Evolutionary conservation across 1,140 invertebrate species (phyloP).

Genomic region (Popillia japonica): DNA sequence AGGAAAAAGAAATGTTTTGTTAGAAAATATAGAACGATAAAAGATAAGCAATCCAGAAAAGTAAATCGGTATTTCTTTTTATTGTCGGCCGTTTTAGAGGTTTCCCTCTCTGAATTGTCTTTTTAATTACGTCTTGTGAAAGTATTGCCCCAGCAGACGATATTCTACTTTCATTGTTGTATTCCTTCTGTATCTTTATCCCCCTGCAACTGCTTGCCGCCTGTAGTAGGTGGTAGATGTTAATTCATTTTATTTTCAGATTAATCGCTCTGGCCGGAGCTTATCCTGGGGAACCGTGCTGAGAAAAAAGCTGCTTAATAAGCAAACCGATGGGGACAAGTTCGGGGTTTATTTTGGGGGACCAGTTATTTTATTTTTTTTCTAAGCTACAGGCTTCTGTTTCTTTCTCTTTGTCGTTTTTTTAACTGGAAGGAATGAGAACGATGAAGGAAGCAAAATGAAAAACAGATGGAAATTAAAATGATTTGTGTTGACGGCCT

Average conservation of each 20-base stretch:
- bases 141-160: background rate
- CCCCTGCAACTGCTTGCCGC: background rate
- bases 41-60: slow-evolving; percentile 1
- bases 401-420: background rate
- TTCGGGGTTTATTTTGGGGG: background rate
- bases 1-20: background rate
- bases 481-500: slow-evolving; percentile 26
- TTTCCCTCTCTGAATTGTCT: background rate
- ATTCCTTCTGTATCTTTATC: background rate
- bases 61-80: slow-evolving; percentile 2
- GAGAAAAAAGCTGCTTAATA: slow-evolving; percentile 23
- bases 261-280: slow-evolving; percentile 8
- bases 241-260: slow-evolving; percentile 32
- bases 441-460: background rate
- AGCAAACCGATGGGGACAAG: slow-evolving; percentile 20
- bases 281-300: background rate
- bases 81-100: background rate
- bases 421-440: background rate
- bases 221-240: slow-evolving; percentile 4
- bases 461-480: slow-evolving; percentile 29
- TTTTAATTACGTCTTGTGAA: slow-evolving; percentile 25
- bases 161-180: background rate
- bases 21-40: slow-evolving; percentile 19
- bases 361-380: slow-evolving; percentile 7
- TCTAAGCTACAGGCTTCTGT: background rate